Evolutionary conservation across 2,888 invertebrate genomes (phyloP).

Genomic region (Microplitis manilae): DNA sequence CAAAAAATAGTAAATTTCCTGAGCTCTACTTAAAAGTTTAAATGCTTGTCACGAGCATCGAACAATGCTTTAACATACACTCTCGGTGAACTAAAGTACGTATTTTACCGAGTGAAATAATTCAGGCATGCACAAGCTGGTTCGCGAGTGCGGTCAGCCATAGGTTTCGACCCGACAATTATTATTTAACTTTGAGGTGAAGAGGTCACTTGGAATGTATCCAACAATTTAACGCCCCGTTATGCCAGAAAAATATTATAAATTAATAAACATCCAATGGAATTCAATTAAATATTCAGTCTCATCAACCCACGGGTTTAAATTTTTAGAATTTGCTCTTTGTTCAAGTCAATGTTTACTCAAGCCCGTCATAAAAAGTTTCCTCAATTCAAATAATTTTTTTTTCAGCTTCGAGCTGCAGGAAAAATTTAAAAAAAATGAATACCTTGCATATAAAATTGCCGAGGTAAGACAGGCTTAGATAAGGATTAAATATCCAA

Average conservation of each 20-base stretch:
- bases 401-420: no score
- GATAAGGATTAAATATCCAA: no score
- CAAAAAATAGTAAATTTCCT: neutral
- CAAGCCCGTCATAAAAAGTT: no score
- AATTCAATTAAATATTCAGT: neutral
- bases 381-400: no score
- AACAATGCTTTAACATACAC: constrained; percentile 25
- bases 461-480: no score
- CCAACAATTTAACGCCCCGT: constrained; percentile 27
- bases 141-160: constrained; percentile 26
- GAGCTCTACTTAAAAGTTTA: constrained; percentile 14
- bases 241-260: neutral
- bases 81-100: constrained; percentile 7
- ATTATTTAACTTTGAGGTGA: constrained; percentile 40
- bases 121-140: constrained; percentile 31
- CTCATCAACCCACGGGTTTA: neutral
- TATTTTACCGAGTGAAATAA: constrained; percentile 30
- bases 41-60: constrained; percentile 25
- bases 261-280: neutral
- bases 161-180: constrained; percentile 27
- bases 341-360: no score
- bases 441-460: no score
- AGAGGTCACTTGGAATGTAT: constrained; percentile 33
- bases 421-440: no score
- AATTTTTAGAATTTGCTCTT: neutral